Evolutionary conservation across 1,140 invertebrate genomes (phyloP).

Genomic region (Telenomus remus): DNA sequence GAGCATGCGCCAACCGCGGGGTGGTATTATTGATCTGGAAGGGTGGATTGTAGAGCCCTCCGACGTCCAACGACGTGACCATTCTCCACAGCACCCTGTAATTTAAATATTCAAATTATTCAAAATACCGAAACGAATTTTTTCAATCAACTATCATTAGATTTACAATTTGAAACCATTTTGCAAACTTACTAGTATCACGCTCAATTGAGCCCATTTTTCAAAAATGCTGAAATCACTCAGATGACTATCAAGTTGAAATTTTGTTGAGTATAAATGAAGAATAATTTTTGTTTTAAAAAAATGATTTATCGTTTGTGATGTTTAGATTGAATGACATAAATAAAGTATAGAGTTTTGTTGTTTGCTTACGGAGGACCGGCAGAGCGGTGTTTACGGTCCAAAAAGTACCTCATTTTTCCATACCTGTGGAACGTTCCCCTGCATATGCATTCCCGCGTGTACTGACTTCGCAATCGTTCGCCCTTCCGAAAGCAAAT

Average conservation of each 20-base stretch:
- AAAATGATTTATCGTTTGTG: no score
- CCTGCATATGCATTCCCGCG: slow-evolving; percentile 71
- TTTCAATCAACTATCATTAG: not conserved
- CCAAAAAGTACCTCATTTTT: slow-evolving; percentile 13
- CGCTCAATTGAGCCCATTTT: no score
- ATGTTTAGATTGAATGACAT: no score
- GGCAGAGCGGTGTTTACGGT: no score
- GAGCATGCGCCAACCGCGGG: slow-evolving; percentile 67
- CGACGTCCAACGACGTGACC: slow-evolving; percentile 65
- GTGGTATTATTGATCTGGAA: slow-evolving; percentile 75
- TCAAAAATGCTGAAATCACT: no score
- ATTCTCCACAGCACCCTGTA: slow-evolving; percentile 23
- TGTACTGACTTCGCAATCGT: slow-evolving; percentile 60
- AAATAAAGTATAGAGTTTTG: no score
- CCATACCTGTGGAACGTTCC: slow-evolving; percentile 54
- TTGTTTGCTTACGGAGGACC: no score
- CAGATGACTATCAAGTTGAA: no score
- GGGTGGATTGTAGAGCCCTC: slow-evolving; percentile 66
- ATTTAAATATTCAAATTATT: slow-evolving; percentile 35
- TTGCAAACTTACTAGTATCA: no score
- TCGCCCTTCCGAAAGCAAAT: slow-evolving; percentile 68
- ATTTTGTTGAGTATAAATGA: no score
- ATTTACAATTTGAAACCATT: not conserved
- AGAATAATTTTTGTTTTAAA: no score
- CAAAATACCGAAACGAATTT: not conserved